A percentile compares a stretch with the other conserved stretches of the same genome.
Conservation (phyloP, 2,113 vertebrate genomes). For the Gymnobelideus leadbeateri region DNA sequence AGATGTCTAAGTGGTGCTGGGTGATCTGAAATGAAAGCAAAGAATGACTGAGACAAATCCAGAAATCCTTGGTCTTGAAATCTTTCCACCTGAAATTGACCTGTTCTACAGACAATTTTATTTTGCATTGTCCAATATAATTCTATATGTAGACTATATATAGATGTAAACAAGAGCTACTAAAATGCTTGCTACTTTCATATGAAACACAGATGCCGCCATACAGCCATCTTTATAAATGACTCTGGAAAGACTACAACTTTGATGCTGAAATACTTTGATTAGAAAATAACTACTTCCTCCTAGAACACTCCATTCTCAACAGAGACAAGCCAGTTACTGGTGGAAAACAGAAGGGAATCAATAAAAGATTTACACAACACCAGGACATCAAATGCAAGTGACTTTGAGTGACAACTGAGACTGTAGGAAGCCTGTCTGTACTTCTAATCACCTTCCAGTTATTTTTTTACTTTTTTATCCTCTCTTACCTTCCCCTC, state of each 20-base stretch:
- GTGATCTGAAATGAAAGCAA: conserved; percentile 87
- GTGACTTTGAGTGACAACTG: background rate
- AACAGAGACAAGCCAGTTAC: background rate
- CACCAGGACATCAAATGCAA: fast-evolving
- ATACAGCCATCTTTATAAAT: background rate
- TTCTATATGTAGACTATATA: too few relatives aligned
- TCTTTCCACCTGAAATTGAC: background rate
- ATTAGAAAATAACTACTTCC: background rate
- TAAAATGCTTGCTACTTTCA: background rate
- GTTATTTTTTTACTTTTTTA: background rate
- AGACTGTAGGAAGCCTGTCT: background rate
- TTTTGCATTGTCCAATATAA: background rate
- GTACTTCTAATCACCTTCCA: background rate
- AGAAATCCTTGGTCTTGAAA: background rate
- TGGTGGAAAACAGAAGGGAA: background rate
- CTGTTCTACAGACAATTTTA: background rate
- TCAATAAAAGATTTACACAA: fast-evolving
- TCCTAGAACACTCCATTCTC: background rate
- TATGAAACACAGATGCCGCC: background rate
- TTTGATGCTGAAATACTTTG: too few relatives aligned
- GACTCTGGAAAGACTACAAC: background rate
- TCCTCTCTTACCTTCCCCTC: background rate
- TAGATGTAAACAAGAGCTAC: background rate
- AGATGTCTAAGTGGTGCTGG: conserved; percentile 92
- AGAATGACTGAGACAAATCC: background rate